Base-by-base conservation (phyloP, 2,113 vertebrate species). In the Centropus unirufus region DNA sequence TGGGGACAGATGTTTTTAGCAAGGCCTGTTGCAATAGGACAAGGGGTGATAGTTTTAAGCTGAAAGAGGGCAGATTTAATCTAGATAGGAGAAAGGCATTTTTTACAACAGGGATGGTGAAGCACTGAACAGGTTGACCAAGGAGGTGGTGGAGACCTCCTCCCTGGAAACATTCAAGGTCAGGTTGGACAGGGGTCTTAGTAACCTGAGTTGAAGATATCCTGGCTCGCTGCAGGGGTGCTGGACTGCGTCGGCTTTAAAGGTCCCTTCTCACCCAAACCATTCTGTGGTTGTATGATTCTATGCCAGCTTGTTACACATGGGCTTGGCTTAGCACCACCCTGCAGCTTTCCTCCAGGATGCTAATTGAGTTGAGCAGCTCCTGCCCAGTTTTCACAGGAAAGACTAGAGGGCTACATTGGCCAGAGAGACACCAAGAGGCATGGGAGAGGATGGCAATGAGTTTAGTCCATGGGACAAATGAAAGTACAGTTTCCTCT, bases 321-420 rank as follows among this genome's bases (percentile, higher is more conserved):
- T 0, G 1, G 64, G 22, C 2, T 49, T 49, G 30, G 21, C 24
- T 69, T 58, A n/a, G 68, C 39, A 40, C 27, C 30, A 32, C 29
- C 51, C 32, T 70, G 46, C 39, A 77, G n/a, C 32, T 70, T 77
- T 62, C 83, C 46, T 36, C 21, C 44, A 26, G 13, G n/a, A 5
- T 0, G 1, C 72, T 59, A 58, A 16, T 14, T 63, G 29, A 73
- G 54, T 13, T 73, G 54, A 17, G 40, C 8, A 14, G 27, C 30
- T 54, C 69, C 30, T 59, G 74, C 2, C 3, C 3, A 1, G 11
- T 30, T 89, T 78, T 75, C 3, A 1, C 44, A 47, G 73, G 52
- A 42, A 30, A 69, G 14, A 68, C 39, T 34, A 44, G 78, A 52
- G 20, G 36, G 13, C 19, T 1, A 1, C 1, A 1, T 0, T 12